These are phyloP conservation scores for Apostichopus californicus DNA, from an alignment of 35 echinoderm and acorn worm genomes.

Conservation along the genomic window DNA sequence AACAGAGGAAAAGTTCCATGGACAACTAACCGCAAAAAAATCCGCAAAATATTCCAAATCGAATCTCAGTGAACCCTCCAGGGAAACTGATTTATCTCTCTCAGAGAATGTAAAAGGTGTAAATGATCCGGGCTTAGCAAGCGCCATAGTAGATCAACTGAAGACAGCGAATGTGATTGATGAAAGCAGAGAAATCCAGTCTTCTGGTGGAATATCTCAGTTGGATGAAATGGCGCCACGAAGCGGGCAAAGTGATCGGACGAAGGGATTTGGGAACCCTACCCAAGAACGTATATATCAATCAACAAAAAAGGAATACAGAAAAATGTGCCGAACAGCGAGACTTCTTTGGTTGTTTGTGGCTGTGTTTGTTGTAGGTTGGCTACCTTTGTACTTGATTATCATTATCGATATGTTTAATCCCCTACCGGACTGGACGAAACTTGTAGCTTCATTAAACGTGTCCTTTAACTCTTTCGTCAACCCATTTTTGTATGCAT, in stretches of 20 bases:
- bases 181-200: no score
- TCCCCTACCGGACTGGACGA: neutral
- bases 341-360: neutral
- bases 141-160: no score
- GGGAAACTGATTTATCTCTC: no score
- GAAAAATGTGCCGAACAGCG: neutral
- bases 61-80: no score
- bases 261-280: neutral
- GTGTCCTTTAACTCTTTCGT: neutral
- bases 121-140: no score
- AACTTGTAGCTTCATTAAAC: neutral
- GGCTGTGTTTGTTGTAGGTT: neutral
- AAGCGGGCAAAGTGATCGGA: no score
- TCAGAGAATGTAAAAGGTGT: no score
- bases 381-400: slow-evolving; percentile 14
- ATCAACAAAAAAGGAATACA: neutral
- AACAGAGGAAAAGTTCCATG: neutral
- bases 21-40: neutral
- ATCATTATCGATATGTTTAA: neutral
- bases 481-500: neutral
- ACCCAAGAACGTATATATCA: neutral
- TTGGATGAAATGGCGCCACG: no score
- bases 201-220: no score
- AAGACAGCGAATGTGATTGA: no score
- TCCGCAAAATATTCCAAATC: no score